These are phyloP conservation scores for Heloderma charlesbogerti DNA, from an alignment of 2,113 vertebrate genomes.

Conservation along the genomic window DNA sequence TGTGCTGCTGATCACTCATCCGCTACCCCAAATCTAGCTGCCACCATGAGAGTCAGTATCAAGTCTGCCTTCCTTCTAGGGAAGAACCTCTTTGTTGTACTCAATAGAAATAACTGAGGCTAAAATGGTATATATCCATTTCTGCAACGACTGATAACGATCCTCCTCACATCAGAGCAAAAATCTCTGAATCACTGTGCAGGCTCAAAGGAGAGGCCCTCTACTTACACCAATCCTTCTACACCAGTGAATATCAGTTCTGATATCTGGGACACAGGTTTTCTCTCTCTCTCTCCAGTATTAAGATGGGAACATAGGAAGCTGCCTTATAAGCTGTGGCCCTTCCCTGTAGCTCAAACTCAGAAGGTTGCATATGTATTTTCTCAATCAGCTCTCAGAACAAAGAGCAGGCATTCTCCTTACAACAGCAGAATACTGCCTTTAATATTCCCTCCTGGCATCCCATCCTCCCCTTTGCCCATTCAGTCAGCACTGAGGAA, in stretches of 20 bases:
- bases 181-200: not conserved
- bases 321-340: not conserved
- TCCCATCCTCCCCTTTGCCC: not conserved
- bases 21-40: not conserved
- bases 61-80: not conserved
- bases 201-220: not conserved
- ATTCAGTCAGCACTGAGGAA: not conserved
- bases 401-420: not conserved
- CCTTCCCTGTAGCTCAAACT: not conserved
- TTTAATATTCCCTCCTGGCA: not conserved
- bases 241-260: not conserved
- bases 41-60: not conserved
- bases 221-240: not conserved
- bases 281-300: not conserved
- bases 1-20: not conserved
- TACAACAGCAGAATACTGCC: not conserved
- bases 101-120: not conserved
- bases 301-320: not conserved
- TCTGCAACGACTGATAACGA: not conserved
- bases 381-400: not conserved
- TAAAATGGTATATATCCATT: not conserved
- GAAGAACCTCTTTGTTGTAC: not conserved
- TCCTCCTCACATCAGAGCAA: not conserved
- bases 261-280: not conserved
- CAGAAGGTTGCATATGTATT: not conserved